Base-by-base conservation (phyloP, 2,113 vertebrate species). In the Ovis canadensis region DNA sequence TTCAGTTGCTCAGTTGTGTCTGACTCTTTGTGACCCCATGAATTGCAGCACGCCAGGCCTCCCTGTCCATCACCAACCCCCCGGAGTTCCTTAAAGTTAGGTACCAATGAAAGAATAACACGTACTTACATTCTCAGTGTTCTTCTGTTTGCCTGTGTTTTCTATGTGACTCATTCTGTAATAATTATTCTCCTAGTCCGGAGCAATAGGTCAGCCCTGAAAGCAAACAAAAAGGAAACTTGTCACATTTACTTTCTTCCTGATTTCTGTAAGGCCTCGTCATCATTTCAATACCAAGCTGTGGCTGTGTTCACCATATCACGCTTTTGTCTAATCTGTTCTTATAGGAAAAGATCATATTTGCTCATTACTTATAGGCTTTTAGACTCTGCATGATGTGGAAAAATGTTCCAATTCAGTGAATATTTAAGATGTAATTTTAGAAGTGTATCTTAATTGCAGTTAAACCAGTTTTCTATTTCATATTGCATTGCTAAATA, bases 151-250 rank as follows among this genome's bases (percentile, higher is more conserved):
- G 78, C 87, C 17, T 94, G 62, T 40, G n/a, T 67, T 97, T 98
- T 36, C 97, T 48, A 0, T 33, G 59, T 96, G 97, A 90, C 13
- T 98, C 98, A 90, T 55, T 85, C 48, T 96, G 83, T 95, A 95
- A 45, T 71, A 96, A 60, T 78, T 83, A 19, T 90, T 91, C 97
- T 96, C 48, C 59, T 0, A 57, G 97, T 80, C 84, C 84, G 52
- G 12, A 60, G 62, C 43, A 87, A 17, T 85, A 87, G 85, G n/a
- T 97, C 95, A 98, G 85, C 98, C 98, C 96, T n/a, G 67, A 98
- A 98, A 98, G 96, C 96, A 99, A 98, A 98, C 95, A 98, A 83
- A 97, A 77, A 96, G 88, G 97, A 48, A 52, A 52, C 82, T 82
- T 71, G 96, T 52, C 95, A 48, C 67, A 88, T 54, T 92, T 23